phyloP scores from a whole-genome alignment of 2,888 invertebrate species.

The Drosophila meridiana region DNA sequence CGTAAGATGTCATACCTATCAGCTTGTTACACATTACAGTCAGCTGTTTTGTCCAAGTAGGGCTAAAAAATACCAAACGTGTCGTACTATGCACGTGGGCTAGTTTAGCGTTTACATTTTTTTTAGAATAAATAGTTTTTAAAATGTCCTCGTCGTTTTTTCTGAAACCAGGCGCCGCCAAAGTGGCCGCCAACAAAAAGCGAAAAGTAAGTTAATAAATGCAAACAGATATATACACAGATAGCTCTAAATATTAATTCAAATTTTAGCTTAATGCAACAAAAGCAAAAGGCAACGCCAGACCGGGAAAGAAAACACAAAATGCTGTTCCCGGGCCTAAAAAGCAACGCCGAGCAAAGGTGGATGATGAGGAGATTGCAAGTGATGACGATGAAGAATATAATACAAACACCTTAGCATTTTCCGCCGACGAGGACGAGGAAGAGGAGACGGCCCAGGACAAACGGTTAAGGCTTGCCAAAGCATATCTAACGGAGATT shows the following conservation, averaged over 20 bases:
- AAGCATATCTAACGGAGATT: conserved; percentile 94
- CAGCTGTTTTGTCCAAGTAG: conserved; percentile 22
- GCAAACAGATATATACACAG: not conserved
- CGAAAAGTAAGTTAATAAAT: conserved; percentile 85
- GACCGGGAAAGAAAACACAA: conserved; percentile 46
- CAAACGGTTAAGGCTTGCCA: conserved; percentile 94
- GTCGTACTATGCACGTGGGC: conserved; percentile 54
- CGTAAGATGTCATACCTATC: not conserved
- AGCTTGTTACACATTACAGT: conserved; percentile 2
- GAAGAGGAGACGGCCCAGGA: conserved; percentile 91
- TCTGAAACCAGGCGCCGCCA: conserved; percentile 87
- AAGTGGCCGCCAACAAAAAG: conserved; percentile 85
- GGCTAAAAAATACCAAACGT: conserved; percentile 30
- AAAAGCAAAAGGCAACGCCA: conserved; percentile 38
- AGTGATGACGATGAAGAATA: conserved; percentile 89
- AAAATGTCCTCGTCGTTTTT: conserved; percentile 87
- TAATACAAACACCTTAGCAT: conserved; percentile 83
- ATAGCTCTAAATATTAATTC: not conserved
- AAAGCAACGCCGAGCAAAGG: conserved; percentile 62
- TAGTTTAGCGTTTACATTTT: conserved; percentile 38
- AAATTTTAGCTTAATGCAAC: conserved; percentile 29
- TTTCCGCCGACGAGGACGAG: conserved; percentile 81
- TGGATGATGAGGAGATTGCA: conserved; percentile 88
- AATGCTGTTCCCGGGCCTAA: conserved; percentile 82
- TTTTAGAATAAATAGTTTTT: conserved; percentile 29